phyloP scores from a whole-genome alignment of 2,797 vertebrate genomes.

The Sebastes iracundus region DNA sequence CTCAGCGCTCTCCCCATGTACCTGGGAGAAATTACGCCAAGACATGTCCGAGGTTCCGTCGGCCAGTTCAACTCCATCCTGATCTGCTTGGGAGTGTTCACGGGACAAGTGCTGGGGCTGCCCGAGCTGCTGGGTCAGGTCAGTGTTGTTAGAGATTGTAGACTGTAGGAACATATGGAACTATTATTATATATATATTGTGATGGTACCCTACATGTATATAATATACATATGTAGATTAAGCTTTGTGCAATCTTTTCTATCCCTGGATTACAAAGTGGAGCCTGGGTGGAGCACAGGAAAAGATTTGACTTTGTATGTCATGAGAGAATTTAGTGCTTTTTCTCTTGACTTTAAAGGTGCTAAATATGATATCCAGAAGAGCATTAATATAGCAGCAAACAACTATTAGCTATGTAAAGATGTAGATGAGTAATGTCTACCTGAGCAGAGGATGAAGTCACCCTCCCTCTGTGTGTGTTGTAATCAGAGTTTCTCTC shows the following conservation, averaged over 20 bases:
- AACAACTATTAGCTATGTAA: no score
- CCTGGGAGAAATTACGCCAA: conserved; percentile 94
- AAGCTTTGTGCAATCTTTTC: neutral
- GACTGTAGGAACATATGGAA: neutral
- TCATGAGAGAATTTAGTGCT: neutral
- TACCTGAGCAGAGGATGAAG: no score
- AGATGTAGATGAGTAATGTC: no score
- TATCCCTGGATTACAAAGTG: neutral
- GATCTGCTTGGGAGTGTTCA: conserved; percentile 93
- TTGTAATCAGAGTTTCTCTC: neutral
- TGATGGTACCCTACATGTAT: no score
- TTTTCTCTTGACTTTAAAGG: neutral
- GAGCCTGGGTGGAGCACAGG: neutral
- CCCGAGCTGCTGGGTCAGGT: conserved; percentile 94
- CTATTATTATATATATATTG: neutral
- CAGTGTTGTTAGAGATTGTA: conserved; percentile 54
- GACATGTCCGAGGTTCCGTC: conserved; percentile 88
- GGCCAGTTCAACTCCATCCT: conserved; percentile 94
- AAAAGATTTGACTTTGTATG: neutral
- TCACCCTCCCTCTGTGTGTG: no score
- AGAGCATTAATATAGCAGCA: no score
- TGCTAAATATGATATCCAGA: no score
- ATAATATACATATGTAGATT: neutral
- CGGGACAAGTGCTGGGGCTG: conserved; percentile 91
- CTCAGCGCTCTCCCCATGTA: conserved; percentile 95